Evolutionary conservation across 2,888 invertebrate genomes (phyloP), one percentile per base, ranked within the genome.

Genomic region (Sceliomorpha sp.): DNA sequence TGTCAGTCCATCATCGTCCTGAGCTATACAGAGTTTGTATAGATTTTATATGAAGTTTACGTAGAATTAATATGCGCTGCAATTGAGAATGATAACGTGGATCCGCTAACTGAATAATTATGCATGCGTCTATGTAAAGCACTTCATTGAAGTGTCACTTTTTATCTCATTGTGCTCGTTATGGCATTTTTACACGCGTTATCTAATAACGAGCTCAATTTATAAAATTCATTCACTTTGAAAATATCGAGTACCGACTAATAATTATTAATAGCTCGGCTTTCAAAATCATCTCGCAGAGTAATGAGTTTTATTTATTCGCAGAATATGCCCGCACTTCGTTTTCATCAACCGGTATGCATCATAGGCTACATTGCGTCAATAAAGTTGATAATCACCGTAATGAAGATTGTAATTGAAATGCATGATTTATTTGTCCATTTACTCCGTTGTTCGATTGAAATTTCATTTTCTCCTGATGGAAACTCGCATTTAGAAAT

Each of bases 291-390:
- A 29, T 14, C 20, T 13, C 9, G 2, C 13, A 9, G 14, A 45
- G 14, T 56, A 29, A 45, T 47, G 14, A 48, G 15, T 39, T 47
- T 56, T 56, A 56, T 56, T 56, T 29, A 36, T 13, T 9, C 5
- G 17, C 42, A 27, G 13, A 42, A 53, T 32, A 15, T 13, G 10
- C 31, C 44, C 5, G 14, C 17, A 31, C 14, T 53, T 42, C 42
- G 29, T 40, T 53, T 32, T 32, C 53, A 53, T 53, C 12, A 29
- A 24, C 10, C 10, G 37, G 37, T 31, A 42, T 13, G 14, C 44
- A 47, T 45, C 31, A 40, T 15, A 39, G 40, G 40, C 37, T 14
- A 26, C 13, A 24, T n/a, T 12, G 17, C 39, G 14, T 24, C 32
- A 31, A 9, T 17, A 10, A 27, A 17, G 10, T 36, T 29, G 15